A percentile compares a stretch with the other conserved stretches of the same genome.
These are phyloP conservation scores for Rhyacophila brunnea DNA, from an alignment of 1,140 invertebrate genomes.

Conservation along the genomic window DNA sequence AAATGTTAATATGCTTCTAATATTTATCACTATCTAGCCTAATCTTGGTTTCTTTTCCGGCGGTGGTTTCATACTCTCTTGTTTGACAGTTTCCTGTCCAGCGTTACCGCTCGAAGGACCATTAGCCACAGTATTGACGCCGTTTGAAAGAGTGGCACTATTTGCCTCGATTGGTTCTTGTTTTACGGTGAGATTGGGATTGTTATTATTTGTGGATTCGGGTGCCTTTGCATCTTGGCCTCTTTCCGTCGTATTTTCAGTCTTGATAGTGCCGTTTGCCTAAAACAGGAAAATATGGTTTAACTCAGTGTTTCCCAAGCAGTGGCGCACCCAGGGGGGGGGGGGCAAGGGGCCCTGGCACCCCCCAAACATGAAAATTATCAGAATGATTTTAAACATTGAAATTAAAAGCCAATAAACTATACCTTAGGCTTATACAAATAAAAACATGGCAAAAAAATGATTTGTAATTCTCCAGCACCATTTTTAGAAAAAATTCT, in stretches of 20 bases:
- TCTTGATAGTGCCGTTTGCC: conserved; percentile 49
- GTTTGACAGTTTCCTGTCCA: conserved; percentile 64
- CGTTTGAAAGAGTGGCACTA: conserved; percentile 46
- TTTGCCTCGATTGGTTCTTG: conserved; percentile 48
- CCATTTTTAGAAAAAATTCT: too few relatives aligned
- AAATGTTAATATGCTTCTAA: too few relatives aligned
- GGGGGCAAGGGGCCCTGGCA: too few relatives aligned
- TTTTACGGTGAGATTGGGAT: conserved; percentile 43
- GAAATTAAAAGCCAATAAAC: too few relatives aligned
- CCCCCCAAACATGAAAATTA: too few relatives aligned
- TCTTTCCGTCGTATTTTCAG: conserved; percentile 47
- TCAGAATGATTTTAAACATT: too few relatives aligned
- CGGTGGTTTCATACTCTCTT: conserved; percentile 80
- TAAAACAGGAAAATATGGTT: too few relatives aligned
- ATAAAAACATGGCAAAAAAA: too few relatives aligned
- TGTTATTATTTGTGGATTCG: conserved; percentile 38
- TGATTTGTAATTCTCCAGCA: too few relatives aligned
- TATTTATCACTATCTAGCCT: neutral
- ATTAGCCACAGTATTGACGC: conserved; percentile 29
- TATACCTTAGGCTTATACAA: too few relatives aligned
- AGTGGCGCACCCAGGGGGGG: too few relatives aligned
- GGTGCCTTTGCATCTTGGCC: conserved; percentile 40
- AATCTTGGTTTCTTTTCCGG: conserved; percentile 80
- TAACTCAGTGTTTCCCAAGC: too few relatives aligned
- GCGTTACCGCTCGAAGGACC: conserved; percentile 29